Conservation (phyloP, 2,797 vertebrate species). For the Ataeniobius toweri region DNA sequence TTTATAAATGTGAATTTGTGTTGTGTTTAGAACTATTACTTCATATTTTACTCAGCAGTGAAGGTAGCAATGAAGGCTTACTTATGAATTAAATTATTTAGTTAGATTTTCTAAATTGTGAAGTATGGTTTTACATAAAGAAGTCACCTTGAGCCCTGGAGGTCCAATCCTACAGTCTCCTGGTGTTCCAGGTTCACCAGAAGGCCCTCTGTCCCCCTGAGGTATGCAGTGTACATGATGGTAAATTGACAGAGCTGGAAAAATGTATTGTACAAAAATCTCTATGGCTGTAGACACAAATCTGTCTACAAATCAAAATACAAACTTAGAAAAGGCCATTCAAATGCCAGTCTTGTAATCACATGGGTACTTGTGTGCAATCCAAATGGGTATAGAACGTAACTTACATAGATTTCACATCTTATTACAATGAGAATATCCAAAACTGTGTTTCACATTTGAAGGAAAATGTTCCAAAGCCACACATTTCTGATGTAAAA, state of each 20-base stretch:
- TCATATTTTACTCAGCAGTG: background rate
- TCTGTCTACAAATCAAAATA: background rate
- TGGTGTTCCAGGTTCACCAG: constrained; percentile 76
- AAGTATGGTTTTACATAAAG: background rate
- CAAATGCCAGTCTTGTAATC: background rate
- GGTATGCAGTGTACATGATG: constrained; percentile 19
- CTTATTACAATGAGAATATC: background rate
- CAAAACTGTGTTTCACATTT: background rate
- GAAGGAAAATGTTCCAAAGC: background rate
- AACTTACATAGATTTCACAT: background rate
- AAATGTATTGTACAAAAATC: background rate
- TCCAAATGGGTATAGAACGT: background rate
- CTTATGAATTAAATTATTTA: background rate
- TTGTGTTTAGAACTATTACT: background rate
- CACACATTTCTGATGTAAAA: background rate
- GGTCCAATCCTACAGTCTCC: constrained; percentile 80
- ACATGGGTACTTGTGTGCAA: background rate
- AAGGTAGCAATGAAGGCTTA: background rate
- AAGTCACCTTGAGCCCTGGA: constrained; percentile 76
- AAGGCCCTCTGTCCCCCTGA: constrained; percentile 84
- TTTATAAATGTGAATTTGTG: background rate
- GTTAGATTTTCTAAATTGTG: too few relatives aligned
- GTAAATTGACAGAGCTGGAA: background rate
- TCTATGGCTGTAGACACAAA: too few relatives aligned
- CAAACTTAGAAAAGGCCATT: background rate